Evolutionary conservation across 2,888 invertebrate species (phyloP).

Genomic region (Allophyes oxyacanthae): DNA sequence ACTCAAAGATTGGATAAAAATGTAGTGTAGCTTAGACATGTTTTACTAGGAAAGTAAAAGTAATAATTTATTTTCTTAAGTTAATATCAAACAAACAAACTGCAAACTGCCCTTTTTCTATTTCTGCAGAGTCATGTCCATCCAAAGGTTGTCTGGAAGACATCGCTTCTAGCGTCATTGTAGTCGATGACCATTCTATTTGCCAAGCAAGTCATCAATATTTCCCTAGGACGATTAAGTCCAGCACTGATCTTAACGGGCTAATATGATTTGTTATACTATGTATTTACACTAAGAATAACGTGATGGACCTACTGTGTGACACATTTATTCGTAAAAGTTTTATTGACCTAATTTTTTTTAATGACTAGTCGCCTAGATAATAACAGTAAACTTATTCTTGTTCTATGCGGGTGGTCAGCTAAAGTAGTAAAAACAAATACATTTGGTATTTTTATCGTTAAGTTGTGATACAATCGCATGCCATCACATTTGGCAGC

Average conservation of each 20-base stretch:
- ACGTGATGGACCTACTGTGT: constrained; percentile 1
- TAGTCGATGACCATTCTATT: no score
- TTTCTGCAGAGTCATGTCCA: no score
- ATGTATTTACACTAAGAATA: constrained; percentile 6
- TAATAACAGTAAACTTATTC: constrained; percentile 11
- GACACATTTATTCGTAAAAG: constrained; percentile 1
- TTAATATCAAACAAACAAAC: no score
- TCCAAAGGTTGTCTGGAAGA: no score
- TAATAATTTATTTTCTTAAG: no score
- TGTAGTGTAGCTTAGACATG: constrained; percentile 5
- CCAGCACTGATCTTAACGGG: no score
- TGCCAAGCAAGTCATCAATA: no score
- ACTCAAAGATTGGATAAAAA: constrained; percentile 18
- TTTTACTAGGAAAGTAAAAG: no score
- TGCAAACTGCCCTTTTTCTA: no score
- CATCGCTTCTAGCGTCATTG: no score
- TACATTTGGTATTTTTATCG: constrained; percentile 32
- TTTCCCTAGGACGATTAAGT: no score
- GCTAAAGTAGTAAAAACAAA: constrained; percentile 15
- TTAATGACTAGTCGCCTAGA: constrained; percentile 5
- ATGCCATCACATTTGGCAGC: constrained; percentile 53
- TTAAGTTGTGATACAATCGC: constrained; percentile 34
- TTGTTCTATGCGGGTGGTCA: constrained; percentile 39
- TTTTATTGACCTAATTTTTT: constrained; percentile 42
- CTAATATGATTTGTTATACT: no score